Evolutionary conservation across 2,888 invertebrate genomes (phyloP).

Genomic region (Clistopyga incitator): DNA sequence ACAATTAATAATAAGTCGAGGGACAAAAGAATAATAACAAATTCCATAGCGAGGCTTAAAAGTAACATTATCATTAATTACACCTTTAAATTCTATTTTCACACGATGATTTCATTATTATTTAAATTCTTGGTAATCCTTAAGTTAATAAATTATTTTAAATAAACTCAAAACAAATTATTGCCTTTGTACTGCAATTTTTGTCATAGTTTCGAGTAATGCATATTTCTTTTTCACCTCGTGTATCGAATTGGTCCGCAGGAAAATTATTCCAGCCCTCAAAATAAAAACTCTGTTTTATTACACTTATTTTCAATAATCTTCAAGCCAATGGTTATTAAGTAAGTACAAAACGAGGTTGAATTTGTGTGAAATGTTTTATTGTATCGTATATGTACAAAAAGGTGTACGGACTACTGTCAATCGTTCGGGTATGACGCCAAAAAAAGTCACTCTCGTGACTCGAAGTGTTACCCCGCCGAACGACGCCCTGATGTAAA

Average conservation of each 20-base stretch:
- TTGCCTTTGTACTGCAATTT: no score
- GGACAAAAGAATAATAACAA: conserved; percentile 50
- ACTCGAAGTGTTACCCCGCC: conserved; percentile 41
- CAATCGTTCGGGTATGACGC: conserved; percentile 74
- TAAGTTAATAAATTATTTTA: no score
- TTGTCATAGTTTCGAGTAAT: no score
- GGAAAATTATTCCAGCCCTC: no score
- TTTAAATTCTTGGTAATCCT: no score
- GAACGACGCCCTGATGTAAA: conserved; percentile 60
- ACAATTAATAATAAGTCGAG: neutral
- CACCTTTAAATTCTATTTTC: no score
- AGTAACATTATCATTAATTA: neutral
- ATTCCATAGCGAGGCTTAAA: neutral
- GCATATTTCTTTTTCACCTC: no score
- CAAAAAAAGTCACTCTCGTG: conserved; percentile 43
- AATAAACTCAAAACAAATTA: no score
- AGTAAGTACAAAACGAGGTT: conserved; percentile 36
- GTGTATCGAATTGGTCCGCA: no score
- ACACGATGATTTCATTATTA: no score
- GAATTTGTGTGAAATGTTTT: conserved; percentile 82
- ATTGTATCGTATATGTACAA: conserved; percentile 84
- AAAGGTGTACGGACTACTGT: conserved; percentile 83
- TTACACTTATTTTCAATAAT: neutral
- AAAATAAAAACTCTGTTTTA: neutral
- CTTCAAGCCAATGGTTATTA: neutral